Conservation (phyloP, 2,888 invertebrate species). For the Callyntrura sp. region DNA sequence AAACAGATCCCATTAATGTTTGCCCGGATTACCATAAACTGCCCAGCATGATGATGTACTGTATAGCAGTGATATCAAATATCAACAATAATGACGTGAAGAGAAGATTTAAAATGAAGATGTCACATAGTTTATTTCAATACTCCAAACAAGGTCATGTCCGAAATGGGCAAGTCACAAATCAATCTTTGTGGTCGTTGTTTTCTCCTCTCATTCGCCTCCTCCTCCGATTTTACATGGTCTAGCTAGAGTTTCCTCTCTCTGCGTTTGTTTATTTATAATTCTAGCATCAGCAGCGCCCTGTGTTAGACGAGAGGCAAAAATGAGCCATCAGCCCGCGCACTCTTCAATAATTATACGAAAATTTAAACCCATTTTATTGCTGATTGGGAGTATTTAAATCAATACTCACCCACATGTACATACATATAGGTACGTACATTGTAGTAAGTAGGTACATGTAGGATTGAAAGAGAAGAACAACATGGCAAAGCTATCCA, state of each 20-base stretch:
- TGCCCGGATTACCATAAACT: constrained; percentile 30
- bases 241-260: background rate
- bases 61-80: constrained; percentile 56
- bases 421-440: background rate
- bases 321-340: background rate
- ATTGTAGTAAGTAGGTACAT: background rate
- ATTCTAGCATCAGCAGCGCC: background rate
- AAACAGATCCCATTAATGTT: constrained; percentile 44
- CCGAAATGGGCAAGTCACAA: constrained; percentile 74
- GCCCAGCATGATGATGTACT: constrained; percentile 26
- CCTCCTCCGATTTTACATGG: constrained; percentile 64
- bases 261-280: constrained; percentile 16
- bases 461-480: background rate
- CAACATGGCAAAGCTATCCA: background rate
- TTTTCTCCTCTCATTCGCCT: constrained; percentile 22
- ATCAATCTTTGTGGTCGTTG: constrained; percentile 67
- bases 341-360: no score
- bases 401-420: background rate
- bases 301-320: background rate
- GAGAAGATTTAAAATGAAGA: constrained; percentile 59
- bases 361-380: background rate
- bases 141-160: constrained; percentile 66
- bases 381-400: background rate
- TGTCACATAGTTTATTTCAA: constrained; percentile 60
- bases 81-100: constrained; percentile 38